These are phyloP conservation scores for Capromys pilorides DNA, from an alignment of 2,797 vertebrate species.

Conservation along the genomic window DNA sequence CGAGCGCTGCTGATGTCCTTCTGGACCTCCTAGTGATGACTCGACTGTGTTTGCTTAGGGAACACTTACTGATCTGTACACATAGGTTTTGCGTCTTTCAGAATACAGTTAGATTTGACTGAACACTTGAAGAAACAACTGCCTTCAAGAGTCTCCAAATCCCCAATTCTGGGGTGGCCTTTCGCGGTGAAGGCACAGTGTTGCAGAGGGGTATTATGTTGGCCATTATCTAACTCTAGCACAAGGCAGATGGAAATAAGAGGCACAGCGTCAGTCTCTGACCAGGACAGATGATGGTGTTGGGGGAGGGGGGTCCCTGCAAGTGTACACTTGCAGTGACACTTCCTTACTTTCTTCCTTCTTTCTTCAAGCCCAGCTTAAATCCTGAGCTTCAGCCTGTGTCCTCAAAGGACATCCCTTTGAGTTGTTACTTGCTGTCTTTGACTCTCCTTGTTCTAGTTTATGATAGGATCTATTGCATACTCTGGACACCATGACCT, in stretches of 20 bases:
- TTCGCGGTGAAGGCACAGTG: neutral
- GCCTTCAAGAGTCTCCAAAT: neutral
- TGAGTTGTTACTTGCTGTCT: neutral
- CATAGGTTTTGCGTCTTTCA: neutral
- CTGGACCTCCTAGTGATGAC: neutral
- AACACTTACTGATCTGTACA: slow-evolving; percentile 4
- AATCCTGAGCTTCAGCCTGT: neutral
- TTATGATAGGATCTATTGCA: neutral
- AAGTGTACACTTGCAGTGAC: neutral
- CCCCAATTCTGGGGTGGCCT: neutral
- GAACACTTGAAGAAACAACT: neutral
- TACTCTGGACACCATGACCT: neutral
- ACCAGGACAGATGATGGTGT: neutral
- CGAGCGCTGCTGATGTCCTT: neutral
- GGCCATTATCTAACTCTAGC: neutral
- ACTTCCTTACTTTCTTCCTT: neutral
- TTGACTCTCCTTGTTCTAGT: neutral
- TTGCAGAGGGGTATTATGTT: neutral
- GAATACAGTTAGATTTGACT: neutral
- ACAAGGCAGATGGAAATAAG: neutral
- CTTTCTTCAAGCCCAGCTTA: neutral
- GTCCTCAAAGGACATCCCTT: neutral
- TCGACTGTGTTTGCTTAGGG: neutral
- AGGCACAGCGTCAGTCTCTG: neutral
- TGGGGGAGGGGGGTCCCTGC: neutral